A percentile compares a stretch with the other conserved stretches of the same genome.
These are phyloP conservation scores for Metalampra italica DNA, from an alignment of 2,888 invertebrate genomes.

Conservation along the genomic window DNA sequence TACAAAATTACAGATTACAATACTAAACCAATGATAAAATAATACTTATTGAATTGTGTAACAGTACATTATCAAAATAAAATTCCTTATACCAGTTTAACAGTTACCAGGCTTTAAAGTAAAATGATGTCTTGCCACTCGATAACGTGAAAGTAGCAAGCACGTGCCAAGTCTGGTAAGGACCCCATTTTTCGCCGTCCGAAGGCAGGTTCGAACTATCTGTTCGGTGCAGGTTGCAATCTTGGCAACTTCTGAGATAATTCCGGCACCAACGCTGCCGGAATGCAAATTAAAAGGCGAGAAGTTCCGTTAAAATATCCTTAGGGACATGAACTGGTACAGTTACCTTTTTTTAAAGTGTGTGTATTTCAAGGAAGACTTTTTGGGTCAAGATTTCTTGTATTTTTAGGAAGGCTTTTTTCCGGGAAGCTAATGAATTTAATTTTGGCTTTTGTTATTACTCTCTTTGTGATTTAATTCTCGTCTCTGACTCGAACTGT, in stretches of 20 bases:
- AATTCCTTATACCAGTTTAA: too few relatives aligned
- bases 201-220: conserved; percentile 34
- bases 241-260: conserved; percentile 44
- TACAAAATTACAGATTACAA: too few relatives aligned
- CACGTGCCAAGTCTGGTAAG: conserved; percentile 34
- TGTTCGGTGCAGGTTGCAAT: conserved; percentile 41
- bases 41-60: too few relatives aligned
- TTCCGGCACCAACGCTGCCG: conserved; percentile 26
- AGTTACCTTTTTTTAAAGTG: background rate
- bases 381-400: background rate
- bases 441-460: background rate
- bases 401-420: background rate
- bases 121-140: conserved; percentile 3
- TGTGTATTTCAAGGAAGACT: too few relatives aligned
- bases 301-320: conserved; percentile 5
- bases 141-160: conserved; percentile 13
- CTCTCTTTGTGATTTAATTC: background rate
- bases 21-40: too few relatives aligned
- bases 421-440: background rate
- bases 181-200: conserved; percentile 46
- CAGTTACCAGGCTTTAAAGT: too few relatives aligned
- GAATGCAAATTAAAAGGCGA: conserved; percentile 43
- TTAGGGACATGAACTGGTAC: background rate
- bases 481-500: background rate
- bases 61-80: too few relatives aligned